phyloP scores from a whole-genome alignment of 2,888 invertebrate species.

The Caenorhabditis wallacei region DNA sequence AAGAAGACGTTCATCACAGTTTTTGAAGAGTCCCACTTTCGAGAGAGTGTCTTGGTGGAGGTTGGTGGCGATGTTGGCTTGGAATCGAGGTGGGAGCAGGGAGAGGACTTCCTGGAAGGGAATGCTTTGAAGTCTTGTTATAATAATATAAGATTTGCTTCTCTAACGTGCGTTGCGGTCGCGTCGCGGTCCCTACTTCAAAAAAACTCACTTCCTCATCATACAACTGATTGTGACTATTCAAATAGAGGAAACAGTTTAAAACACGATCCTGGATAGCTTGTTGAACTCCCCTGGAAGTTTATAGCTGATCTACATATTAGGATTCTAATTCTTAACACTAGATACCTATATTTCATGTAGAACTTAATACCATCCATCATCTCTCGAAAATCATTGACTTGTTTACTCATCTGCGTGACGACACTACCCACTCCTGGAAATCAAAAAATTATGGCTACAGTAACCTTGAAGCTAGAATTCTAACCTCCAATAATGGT shows the following conservation, averaged over 20 bases:
- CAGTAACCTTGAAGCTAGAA: too few relatives aligned
- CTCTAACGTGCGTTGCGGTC: too few relatives aligned
- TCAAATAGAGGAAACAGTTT: conserved; percentile 78
- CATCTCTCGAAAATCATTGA: conserved; percentile 76
- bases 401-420: conserved; percentile 77
- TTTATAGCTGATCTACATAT: too few relatives aligned
- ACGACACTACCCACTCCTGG: conserved; percentile 66
- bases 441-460: too few relatives aligned
- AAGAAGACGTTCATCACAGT: conserved; percentile 76
- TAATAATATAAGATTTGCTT: too few relatives aligned
- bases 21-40: conserved; percentile 71
- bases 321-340: too few relatives aligned
- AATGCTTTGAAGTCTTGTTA: background rate
- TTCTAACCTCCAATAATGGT: conserved; percentile 79
- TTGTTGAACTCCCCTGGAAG: conserved; percentile 74
- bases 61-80: conserved; percentile 71
- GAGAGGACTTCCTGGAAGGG: conserved; percentile 73
- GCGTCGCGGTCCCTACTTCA: background rate
- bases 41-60: conserved; percentile 72
- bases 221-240: conserved; percentile 70
- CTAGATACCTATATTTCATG: conserved; percentile 57
- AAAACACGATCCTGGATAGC: conserved; percentile 78
- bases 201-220: conserved; percentile 68
- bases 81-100: conserved; percentile 77
- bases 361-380: conserved; percentile 78